These are phyloP conservation scores for Rhinolophus ferrumequinum DNA, from an alignment of 2,113 vertebrate genomes.

Conservation along the genomic window DNA sequence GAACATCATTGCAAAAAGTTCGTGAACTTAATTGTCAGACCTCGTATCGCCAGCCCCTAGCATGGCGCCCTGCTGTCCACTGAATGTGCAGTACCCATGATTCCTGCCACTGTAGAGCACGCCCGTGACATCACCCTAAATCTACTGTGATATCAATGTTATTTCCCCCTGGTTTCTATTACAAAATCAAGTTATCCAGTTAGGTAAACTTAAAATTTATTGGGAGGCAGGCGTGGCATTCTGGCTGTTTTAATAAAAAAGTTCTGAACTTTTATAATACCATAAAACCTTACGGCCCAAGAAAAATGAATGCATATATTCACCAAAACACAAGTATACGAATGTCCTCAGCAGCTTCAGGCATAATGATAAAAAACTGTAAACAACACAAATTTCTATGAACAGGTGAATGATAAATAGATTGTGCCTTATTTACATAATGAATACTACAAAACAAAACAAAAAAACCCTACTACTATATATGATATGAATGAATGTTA, in stretches of 20 bases:
- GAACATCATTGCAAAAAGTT: no score
- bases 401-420: not conserved
- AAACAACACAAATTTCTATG: not conserved
- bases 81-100: not conserved
- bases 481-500: not conserved
- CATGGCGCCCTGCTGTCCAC: not conserved
- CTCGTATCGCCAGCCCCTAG: not conserved
- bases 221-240: not conserved
- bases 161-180: not conserved
- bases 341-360: not conserved
- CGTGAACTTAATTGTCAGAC: no score
- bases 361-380: not conserved
- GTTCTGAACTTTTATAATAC: conserved; percentile 17
- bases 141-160: not conserved
- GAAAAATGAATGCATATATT: conserved; percentile 39
- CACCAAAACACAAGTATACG: conserved; percentile 24
- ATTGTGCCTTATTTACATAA: not conserved
- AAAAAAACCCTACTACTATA: conserved; percentile 11
- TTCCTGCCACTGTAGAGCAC: not conserved
- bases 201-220: conserved; percentile 24
- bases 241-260: conserved; percentile 20
- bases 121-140: not conserved
- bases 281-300: conserved; percentile 3
- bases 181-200: conserved; percentile 18
- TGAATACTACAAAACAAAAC: not conserved